Base-by-base conservation (phyloP, 2,888 invertebrate genomes). In the Rhodophaea formosa region DNA sequence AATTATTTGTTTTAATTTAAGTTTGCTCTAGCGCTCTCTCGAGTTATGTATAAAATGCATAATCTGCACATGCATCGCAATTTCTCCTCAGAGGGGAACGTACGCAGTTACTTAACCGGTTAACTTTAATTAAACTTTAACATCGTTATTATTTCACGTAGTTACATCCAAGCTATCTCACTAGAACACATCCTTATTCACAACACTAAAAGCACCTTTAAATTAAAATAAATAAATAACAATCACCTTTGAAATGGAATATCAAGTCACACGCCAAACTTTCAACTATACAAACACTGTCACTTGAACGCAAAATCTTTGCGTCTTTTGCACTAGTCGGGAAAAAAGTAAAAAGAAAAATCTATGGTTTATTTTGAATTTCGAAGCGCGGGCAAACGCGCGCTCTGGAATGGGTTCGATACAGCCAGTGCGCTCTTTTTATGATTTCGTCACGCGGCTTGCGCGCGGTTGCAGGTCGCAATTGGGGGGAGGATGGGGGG, bases 281-380 rank as follows among this genome's bases (percentile, higher is more conserved):
- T 80, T 91, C 90, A 75, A 90, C 88, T 67, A 84, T 79, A 77
- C 69, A 75, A 72, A 88, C 89, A 88, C 88, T 86, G 75, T 83
- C 88, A 87, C 88, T 88, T 77, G 83, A 76, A 72, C 86, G 89
- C 74, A 84, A 84, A 88, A 88, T 90, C 78, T 85, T 90, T 80
- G 72, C 64, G 61, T 61, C 74, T 61, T 77, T 78, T 61, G 66
- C 69, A 68, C 77, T 67, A 62, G 70, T 60, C 62, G 57, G 60
- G 62, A 63, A 70, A 74, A 66, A 65, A 67, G 60, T 59, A 66
- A 65, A 66, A 67, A 69, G 59, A 60, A 56, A 65, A 64, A 56
- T 49, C 56, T 56, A 56, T 49, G 60, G 49, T 62, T 66, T 59
- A 64, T 60, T 66, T 72, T 69, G 65, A 64, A 69, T 69, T 72